Evolutionary conservation across 2,113 vertebrate genomes (phyloP).

Genomic region (Malurus elegans): DNA sequence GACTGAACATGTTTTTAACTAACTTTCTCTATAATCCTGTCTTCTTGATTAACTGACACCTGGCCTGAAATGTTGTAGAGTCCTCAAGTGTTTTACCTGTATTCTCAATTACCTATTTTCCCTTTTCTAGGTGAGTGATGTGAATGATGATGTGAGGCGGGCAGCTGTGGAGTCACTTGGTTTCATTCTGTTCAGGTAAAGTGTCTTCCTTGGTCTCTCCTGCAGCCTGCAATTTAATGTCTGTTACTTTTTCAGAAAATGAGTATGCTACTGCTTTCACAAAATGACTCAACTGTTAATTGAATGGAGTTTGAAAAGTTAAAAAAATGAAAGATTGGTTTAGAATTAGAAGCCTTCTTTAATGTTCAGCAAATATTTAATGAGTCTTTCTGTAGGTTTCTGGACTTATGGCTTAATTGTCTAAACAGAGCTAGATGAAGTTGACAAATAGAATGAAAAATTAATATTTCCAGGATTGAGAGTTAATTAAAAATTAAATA

Average conservation of each 20-base stretch:
- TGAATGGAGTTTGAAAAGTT: neutral
- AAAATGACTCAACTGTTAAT: neutral
- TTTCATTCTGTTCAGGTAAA: constrained; percentile 98
- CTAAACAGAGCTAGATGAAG: neutral
- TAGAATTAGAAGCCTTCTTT: neutral
- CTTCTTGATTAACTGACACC: neutral
- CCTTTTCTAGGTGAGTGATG: constrained; percentile 88
- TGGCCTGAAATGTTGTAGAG: neutral
- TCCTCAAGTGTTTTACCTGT: neutral
- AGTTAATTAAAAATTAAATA: constrained; percentile 35
- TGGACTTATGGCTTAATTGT: neutral
- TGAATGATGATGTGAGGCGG: constrained; percentile 95
- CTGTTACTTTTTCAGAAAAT: neutral
- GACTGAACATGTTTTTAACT: neutral
- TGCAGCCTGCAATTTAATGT: neutral
- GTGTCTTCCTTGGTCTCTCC: neutral
- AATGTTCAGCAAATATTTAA: neutral
- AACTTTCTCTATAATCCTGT: neutral
- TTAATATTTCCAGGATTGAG: neutral
- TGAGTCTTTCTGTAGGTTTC: neutral
- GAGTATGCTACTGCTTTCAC: neutral
- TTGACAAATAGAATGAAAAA: constrained; percentile 35
- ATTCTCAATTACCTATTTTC: neutral
- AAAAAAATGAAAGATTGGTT: neutral
- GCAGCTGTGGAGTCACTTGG: constrained; percentile 98